Evolutionary conservation across 1,140 invertebrate genomes (phyloP).

Genomic region (Drosophila setifemur): DNA sequence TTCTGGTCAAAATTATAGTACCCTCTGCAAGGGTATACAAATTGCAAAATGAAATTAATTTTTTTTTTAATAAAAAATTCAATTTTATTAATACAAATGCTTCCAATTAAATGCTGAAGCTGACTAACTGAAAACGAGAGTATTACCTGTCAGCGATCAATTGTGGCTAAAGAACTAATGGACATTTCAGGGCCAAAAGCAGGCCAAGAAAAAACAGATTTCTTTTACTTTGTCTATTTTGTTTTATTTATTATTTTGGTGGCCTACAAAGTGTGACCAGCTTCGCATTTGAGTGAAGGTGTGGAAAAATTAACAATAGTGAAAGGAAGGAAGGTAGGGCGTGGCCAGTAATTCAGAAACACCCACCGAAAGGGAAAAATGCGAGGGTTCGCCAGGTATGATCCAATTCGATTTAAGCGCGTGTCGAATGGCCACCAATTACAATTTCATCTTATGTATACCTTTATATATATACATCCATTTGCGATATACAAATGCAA

Average conservation of each 20-base stretch:
- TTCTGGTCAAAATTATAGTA: too few species aligned
- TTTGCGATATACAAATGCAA: slow-evolving; percentile 65
- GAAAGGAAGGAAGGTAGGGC: neutral
- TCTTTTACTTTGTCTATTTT: slow-evolving; percentile 5
- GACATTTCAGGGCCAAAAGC: slow-evolving; percentile 53
- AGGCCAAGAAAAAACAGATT: slow-evolving; percentile 22
- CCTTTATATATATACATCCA: neutral
- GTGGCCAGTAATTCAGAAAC: slow-evolving; percentile 21
- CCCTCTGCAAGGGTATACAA: too few species aligned
- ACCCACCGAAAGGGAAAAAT: slow-evolving; percentile 10
- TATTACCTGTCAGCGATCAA: slow-evolving; percentile 31
- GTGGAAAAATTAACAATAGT: too few species aligned
- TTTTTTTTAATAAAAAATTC: too few species aligned
- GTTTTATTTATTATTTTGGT: neutral
- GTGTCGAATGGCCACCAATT: slow-evolving; percentile 65
- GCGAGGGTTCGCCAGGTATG: slow-evolving; percentile 44
- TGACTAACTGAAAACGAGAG: neutral
- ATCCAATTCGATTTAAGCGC: slow-evolving; percentile 79
- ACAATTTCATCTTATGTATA: slow-evolving; percentile 29
- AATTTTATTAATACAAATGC: too few species aligned
- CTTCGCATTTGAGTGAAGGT: neutral
- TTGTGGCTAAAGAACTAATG: slow-evolving; percentile 65
- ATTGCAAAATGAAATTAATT: too few species aligned
- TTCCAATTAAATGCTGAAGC: too few species aligned
- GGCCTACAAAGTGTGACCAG: slow-evolving; percentile 16